Evolutionary conservation across 2,113 vertebrate species (phyloP).

Genomic region (Sander lucioperca): DNA sequence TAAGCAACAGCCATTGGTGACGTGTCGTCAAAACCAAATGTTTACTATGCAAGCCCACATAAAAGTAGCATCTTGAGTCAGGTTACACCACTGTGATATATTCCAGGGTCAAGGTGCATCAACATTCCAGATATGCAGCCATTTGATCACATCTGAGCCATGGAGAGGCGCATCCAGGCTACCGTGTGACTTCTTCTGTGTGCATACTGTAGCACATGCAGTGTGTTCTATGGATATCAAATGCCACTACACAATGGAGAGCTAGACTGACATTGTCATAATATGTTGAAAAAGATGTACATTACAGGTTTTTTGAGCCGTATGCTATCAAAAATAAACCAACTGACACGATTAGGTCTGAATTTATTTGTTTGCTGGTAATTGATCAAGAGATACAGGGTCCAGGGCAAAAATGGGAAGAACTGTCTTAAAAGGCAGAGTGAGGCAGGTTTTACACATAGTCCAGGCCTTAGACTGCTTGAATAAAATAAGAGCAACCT

Average conservation of each 20-base stretch:
- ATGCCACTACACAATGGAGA: not conserved
- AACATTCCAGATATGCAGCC: not conserved
- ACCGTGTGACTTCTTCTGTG: not conserved
- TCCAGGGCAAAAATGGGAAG: slow-evolving; percentile 5
- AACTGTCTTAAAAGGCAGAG: not conserved
- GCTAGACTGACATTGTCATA: not conserved
- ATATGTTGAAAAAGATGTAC: not conserved
- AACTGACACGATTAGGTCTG: too few species aligned
- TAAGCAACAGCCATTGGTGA: not conserved
- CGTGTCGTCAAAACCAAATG: not conserved
- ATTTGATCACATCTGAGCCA: not conserved
- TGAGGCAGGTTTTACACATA: not conserved
- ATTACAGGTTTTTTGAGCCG: not conserved
- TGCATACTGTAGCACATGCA: too few species aligned
- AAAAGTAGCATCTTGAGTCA: not conserved
- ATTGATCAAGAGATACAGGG: not conserved
- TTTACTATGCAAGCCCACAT: not conserved
- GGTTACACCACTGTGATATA: not conserved
- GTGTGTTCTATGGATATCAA: not conserved
- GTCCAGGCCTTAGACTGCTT: not conserved
- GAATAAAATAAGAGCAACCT: not conserved
- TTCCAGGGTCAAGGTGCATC: not conserved
- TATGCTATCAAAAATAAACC: not conserved
- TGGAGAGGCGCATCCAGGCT: not conserved
- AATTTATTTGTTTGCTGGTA: not conserved